Percentiles rank a stretch among this genome's conserved stretches.
Evolutionary conservation across 2,797 vertebrate genomes (phyloP).

Genomic region (Catamblyrhynchus diadema): DNA sequence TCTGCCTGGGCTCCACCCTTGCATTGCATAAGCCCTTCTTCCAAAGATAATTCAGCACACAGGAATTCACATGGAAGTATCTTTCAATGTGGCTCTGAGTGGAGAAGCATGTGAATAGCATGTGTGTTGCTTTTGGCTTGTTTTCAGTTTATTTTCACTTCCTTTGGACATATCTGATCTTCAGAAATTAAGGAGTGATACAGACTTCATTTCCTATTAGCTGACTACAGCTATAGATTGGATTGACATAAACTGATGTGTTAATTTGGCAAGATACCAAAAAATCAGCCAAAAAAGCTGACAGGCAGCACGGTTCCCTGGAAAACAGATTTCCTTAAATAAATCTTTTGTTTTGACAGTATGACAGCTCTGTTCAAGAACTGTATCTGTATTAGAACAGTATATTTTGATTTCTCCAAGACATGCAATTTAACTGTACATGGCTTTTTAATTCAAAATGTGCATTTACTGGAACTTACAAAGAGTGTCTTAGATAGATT

Average conservation of each 20-base stretch:
- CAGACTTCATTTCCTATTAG: background rate
- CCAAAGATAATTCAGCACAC: background rate
- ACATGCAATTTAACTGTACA: background rate
- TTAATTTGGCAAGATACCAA: background rate
- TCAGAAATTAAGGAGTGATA: background rate
- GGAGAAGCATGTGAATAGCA: background rate
- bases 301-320: background rate
- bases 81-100: background rate
- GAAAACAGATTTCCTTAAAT: constrained; percentile 29
- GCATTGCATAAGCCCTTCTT: background rate
- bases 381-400: background rate
- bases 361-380: background rate
- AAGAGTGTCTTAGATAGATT: background rate
- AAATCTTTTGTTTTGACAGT: constrained; percentile 18
- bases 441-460: background rate
- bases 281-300: background rate
- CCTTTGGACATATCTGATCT: background rate
- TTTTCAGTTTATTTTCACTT: background rate
- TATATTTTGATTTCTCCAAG: constrained; percentile 1
- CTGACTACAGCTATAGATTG: background rate
- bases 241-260: background rate
- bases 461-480: background rate
- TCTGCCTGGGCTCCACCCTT: background rate
- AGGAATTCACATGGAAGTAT: background rate
- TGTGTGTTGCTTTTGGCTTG: background rate